Conservation (phyloP, 1,140 invertebrate genomes). For the Campodea augens region DNA sequence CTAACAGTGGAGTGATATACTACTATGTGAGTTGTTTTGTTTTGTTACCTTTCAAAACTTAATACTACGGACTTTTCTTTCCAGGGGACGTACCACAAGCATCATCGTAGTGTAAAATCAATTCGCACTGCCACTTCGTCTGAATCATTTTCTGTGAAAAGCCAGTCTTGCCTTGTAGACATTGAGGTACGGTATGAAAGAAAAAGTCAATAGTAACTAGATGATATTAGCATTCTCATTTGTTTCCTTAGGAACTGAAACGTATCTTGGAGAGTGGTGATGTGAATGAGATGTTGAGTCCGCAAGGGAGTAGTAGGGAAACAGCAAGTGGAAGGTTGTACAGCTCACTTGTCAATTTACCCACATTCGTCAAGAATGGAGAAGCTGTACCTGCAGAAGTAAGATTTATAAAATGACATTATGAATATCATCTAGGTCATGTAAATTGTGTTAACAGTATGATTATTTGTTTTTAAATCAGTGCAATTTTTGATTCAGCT, state of each 20-base stretch:
- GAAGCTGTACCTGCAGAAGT: slow-evolving; percentile 47
- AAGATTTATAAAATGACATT: no score
- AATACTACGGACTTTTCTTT: no score
- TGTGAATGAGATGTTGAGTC: slow-evolving; percentile 11
- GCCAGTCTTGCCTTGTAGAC: background rate
- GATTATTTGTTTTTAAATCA: no score
- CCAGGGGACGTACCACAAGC: slow-evolving; percentile 2
- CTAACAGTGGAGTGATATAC: no score
- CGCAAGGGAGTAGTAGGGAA: slow-evolving; percentile 2
- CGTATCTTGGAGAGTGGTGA: slow-evolving; percentile 14
- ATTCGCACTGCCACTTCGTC: slow-evolving; percentile 7
- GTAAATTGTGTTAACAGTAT: no score
- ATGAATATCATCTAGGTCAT: no score
- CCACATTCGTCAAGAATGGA: slow-evolving; percentile 57
- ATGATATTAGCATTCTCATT: no score
- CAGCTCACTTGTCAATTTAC: slow-evolving; percentile 57
- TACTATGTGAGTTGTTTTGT: no score
- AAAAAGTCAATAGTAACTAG: no score
- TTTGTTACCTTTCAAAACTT: no score
- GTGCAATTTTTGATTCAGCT: no score
- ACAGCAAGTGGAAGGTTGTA: slow-evolving; percentile 30
- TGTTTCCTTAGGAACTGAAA: slow-evolving; percentile 13
- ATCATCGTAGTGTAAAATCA: slow-evolving; percentile 9
- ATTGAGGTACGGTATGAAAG: no score
- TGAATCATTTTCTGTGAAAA: background rate